phyloP scores from a whole-genome alignment of 2,888 invertebrate species.

The Leucoma salicis region DNA sequence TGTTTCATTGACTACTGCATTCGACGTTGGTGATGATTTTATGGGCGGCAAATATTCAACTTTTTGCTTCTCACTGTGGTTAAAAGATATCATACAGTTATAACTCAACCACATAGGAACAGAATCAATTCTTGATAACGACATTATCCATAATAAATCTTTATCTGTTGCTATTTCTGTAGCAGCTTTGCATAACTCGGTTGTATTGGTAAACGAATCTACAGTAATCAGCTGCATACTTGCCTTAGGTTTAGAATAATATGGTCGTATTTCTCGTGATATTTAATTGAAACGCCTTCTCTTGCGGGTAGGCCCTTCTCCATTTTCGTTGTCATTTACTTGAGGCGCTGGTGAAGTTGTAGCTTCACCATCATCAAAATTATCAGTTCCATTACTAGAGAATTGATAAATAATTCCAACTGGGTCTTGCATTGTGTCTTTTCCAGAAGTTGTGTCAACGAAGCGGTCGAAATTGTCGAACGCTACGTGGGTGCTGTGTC shows the following conservation, averaged over 20 bases:
- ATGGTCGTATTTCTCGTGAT: slow-evolving; percentile 23
- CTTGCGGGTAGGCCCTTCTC: slow-evolving; percentile 14
- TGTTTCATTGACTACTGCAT: slow-evolving; percentile 39
- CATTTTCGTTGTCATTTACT: slow-evolving; percentile 11
- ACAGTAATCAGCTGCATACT: slow-evolving; percentile 11
- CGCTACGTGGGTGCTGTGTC: slow-evolving; percentile 7
- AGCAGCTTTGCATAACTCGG: neutral
- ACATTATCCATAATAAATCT: neutral
- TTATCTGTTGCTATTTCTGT: neutral
- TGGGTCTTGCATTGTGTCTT: slow-evolving; percentile 74
- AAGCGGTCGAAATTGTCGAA: slow-evolving; percentile 24
- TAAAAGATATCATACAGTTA: neutral
- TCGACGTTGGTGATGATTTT: slow-evolving; percentile 34
- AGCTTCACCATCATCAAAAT: neutral
- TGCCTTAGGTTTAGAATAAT: slow-evolving; percentile 7
- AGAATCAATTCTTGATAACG: neutral
- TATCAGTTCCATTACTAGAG: slow-evolving; percentile 1
- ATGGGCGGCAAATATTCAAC: slow-evolving; percentile 41
- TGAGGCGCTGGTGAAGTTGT: slow-evolving; percentile 16
- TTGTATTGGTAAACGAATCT: slow-evolving; percentile 7
- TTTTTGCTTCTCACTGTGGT: slow-evolving; percentile 28
- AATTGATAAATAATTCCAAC: slow-evolving; percentile 85
- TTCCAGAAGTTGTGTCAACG: slow-evolving; percentile 19
- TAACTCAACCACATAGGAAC: neutral
- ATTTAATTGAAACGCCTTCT: slow-evolving; percentile 29